Evolutionary conservation across 2,888 invertebrate genomes (phyloP).

Genomic region (Patella caerulea): DNA sequence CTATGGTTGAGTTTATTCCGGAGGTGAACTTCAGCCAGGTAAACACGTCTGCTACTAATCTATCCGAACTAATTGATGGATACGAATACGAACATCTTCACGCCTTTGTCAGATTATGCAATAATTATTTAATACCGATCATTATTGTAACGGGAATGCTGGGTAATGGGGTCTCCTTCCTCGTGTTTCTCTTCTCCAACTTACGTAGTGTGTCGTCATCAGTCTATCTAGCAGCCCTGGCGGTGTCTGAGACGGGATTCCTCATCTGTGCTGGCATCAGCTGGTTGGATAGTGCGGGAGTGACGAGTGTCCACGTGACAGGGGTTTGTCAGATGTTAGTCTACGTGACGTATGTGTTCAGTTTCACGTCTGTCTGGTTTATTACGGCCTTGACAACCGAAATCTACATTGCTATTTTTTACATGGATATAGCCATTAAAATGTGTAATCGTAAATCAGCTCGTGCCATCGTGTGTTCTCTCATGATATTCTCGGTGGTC

Average conservation of each 20-base stretch:
- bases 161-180: slow-evolving; percentile 50
- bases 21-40: too few relatives aligned
- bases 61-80: too few relatives aligned
- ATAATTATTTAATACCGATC: slow-evolving; percentile 47
- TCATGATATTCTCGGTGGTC: slow-evolving; percentile 37
- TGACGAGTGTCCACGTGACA: slow-evolving; percentile 43
- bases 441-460: slow-evolving; percentile 42
- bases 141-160: slow-evolving; percentile 51
- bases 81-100: too few relatives aligned
- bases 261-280: slow-evolving; percentile 48
- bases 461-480: slow-evolving; percentile 35
- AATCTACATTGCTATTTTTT: slow-evolving; percentile 53
- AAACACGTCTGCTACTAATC: too few relatives aligned
- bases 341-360: slow-evolving; percentile 52
- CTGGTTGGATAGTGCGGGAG: slow-evolving; percentile 50
- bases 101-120: slow-evolving; percentile 10
- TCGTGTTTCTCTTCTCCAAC: slow-evolving; percentile 50
- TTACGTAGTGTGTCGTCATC: slow-evolving; percentile 50
- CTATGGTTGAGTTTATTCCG: too few relatives aligned
- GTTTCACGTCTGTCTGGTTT: slow-evolving; percentile 58
- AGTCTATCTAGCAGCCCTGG: slow-evolving; percentile 52
- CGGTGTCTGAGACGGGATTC: slow-evolving; percentile 53
- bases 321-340: slow-evolving; percentile 54
- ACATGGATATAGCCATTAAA: slow-evolving; percentile 39
- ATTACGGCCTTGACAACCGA: slow-evolving; percentile 55